Conservation (phyloP, 1,140 invertebrate genomes). For the Musca vetustissima region DNA sequence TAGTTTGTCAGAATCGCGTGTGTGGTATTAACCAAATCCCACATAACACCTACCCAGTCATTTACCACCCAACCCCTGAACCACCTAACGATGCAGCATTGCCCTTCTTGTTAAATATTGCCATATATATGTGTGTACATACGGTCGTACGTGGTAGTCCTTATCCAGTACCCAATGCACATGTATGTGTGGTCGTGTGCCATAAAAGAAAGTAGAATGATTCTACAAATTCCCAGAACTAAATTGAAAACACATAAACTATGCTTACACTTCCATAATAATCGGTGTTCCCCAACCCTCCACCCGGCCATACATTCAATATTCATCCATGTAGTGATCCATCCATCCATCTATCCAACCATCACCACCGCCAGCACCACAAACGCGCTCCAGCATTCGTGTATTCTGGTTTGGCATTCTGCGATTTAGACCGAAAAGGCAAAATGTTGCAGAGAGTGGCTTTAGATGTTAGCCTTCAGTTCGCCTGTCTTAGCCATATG, state of each 20-base stretch:
- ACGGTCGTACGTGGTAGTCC: not conserved
- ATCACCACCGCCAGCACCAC: not conserved
- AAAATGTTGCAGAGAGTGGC: not conserved
- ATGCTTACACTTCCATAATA: conserved; percentile 17
- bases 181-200: not conserved
- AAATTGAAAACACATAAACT: conserved; percentile 20
- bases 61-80: not conserved
- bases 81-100: not conserved
- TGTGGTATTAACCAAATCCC: conserved; percentile 17
- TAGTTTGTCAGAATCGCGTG: not conserved
- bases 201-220: conserved; percentile 6
- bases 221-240: conserved; percentile 16
- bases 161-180: not conserved
- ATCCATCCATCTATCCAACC: not conserved
- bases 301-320: not conserved
- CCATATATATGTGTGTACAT: not conserved
- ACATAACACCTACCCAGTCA: conserved; percentile 5
- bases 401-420: no score
- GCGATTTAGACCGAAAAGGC: no score
- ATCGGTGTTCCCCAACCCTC: not conserved
- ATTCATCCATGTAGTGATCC: no score
- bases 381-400: not conserved
- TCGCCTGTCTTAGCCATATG: conserved; percentile 6
- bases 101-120: no score
- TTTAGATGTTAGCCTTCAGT: conserved; percentile 20